phyloP scores from a whole-genome alignment of 2,888 invertebrate genomes.

The Nomada lathburiana region DNA sequence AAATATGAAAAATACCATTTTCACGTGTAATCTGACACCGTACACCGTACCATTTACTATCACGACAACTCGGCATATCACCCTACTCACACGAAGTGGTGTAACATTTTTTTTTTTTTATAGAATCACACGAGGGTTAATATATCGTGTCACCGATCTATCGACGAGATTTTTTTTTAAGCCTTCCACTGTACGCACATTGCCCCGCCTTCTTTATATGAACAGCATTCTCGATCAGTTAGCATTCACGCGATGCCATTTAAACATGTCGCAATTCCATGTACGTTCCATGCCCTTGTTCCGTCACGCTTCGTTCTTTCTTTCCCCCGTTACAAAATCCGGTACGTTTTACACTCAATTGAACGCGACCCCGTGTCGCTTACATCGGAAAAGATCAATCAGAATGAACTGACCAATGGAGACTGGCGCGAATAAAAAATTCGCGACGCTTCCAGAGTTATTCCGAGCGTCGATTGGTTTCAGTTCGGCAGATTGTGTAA shows the following conservation, averaged over 20 bases:
- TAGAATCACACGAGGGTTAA: not conserved
- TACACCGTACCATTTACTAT: not conserved
- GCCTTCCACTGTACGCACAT: not conserved
- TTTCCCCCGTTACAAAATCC: constrained; percentile 27
- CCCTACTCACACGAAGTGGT: not conserved
- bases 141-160: constrained; percentile 19
- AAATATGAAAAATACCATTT: not conserved
- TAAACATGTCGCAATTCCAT: constrained; percentile 25
- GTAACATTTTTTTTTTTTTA: not conserved
- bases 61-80: not conserved
- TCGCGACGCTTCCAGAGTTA: constrained; percentile 28
- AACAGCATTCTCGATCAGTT: constrained; percentile 35
- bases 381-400: constrained; percentile 15
- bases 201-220: not conserved
- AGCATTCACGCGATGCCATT: constrained; percentile 45
- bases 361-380: constrained; percentile 35
- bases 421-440: constrained; percentile 17
- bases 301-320: constrained; percentile 19
- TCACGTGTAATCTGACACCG: not conserved
- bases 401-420: constrained; percentile 18
- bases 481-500: constrained; percentile 45
- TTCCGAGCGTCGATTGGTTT: constrained; percentile 47
- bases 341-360: constrained; percentile 31
- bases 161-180: constrained; percentile 28
- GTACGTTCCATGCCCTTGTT: constrained; percentile 26